Percentiles rank a stretch among this genome's conserved stretches.
Conservation (phyloP, 2,888 invertebrate genomes). For the Eurytoma adleriae region DNA sequence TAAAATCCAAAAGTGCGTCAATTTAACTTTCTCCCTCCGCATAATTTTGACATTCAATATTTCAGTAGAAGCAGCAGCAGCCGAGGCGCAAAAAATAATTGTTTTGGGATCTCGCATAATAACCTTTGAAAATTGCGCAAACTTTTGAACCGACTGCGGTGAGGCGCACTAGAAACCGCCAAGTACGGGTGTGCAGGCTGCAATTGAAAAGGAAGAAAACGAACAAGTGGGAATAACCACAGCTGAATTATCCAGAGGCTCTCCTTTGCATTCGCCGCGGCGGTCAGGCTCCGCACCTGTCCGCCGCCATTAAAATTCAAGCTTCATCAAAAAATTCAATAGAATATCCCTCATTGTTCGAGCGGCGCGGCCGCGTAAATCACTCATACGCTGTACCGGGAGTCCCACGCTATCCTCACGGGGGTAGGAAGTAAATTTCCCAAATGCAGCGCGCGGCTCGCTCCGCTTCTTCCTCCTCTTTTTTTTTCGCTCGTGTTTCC, state of each 20-base stretch:
- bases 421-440: not conserved
- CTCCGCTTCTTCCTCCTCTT: no score
- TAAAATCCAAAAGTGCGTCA: no score
- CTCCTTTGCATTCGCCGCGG: not conserved
- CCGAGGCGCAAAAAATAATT: no score
- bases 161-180: no score
- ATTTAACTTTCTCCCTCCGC: no score
- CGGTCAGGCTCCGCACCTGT: not conserved
- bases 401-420: not conserved
- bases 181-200: no score
- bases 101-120: no score
- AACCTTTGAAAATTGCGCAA: no score
- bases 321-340: not conserved
- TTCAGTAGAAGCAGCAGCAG: no score
- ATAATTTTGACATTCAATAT: no score
- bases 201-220: no score
- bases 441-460: not conserved
- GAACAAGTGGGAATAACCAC: not conserved
- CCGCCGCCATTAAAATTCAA: slow-evolving; percentile 5
- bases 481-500: not conserved
- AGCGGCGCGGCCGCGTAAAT: not conserved
- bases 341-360: slow-evolving; percentile 8
- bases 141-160: no score
- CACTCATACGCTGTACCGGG: not conserved
- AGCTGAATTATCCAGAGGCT: not conserved